Conservation (phyloP, 2,888 invertebrate genomes). For the Caenorhabditis becei region DNA sequence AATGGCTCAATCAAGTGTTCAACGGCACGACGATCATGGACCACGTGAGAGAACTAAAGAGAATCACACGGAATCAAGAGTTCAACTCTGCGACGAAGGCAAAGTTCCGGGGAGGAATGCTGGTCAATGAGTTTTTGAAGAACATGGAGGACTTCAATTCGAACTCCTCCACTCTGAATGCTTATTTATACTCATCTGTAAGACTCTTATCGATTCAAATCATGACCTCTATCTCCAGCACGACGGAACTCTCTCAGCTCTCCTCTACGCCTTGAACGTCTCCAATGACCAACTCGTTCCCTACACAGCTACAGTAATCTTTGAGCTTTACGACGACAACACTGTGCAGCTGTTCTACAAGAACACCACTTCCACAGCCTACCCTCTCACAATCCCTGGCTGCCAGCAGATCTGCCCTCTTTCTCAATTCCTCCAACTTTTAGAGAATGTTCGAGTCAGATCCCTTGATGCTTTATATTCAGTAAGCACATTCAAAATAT, state of each 20-base stretch:
- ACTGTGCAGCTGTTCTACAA: slow-evolving; percentile 63
- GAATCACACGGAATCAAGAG: slow-evolving; percentile 52
- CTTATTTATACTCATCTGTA: slow-evolving; percentile 65
- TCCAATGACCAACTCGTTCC: slow-evolving; percentile 68
- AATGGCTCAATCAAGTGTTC: slow-evolving; percentile 61
- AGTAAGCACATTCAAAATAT: slow-evolving; percentile 7
- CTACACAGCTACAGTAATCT: slow-evolving; percentile 62
- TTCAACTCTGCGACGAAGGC: slow-evolving; percentile 64
- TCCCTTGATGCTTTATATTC: slow-evolving; percentile 42
- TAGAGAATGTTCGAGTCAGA: slow-evolving; percentile 45
- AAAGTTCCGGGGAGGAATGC: slow-evolving; percentile 47
- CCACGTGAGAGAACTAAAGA: slow-evolving; percentile 62
- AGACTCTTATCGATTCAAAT: not conserved
- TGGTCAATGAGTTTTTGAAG: slow-evolving; percentile 52
- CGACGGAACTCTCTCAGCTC: slow-evolving; percentile 66
- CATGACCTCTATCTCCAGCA: slow-evolving; percentile 58
- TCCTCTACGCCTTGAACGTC: slow-evolving; percentile 64
- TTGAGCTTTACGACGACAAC: slow-evolving; percentile 65
- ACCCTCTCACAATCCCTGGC: slow-evolving; percentile 46
- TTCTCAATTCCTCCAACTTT: slow-evolving; percentile 42
- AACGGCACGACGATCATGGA: slow-evolving; percentile 62
- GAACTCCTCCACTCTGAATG: slow-evolving; percentile 40
- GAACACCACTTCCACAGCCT: slow-evolving; percentile 45
- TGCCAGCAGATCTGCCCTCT: slow-evolving; percentile 53
- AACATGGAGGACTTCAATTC: slow-evolving; percentile 52